Evolutionary conservation across 2,888 invertebrate species (phyloP), one percentile per base, ranked within the genome.

Genomic region (Agrotis segetum): DNA sequence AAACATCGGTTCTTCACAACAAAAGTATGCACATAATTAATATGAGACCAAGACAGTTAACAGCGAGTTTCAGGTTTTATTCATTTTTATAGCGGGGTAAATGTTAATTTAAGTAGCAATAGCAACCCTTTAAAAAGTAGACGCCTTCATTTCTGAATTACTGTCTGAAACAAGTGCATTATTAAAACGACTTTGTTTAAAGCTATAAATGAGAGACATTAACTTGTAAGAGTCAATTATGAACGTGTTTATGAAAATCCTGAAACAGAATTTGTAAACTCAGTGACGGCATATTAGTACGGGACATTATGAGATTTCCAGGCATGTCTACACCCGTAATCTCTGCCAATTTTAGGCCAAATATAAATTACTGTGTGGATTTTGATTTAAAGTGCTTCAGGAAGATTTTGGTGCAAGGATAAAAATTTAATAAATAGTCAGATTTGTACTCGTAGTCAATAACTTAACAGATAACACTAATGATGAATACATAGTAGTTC

Each of bases 21-120:
- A 74, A 82, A 40, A 75, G 70, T 79, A 81, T 84, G 84, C 80
- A 75, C 81, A 82, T 85, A 85, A 85, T 85, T 77, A 80, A 77
- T 71, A 60, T 71, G 44, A 66, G 62, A 67, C 62, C 76, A 70
- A 83, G 74, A 77, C 73, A 64, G 62, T 76, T 56, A 80, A 65
- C 71, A 62, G 61, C 64, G 62, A 60, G 70, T 83, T 73, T 67
- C 47, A 69, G 67, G 52, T 70, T 78, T 79, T 81, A 82, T 81
- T 78, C 55, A 69, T 55, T 70, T 84, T 83, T 85, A 85, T 76
- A 67, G 65, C 70, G 56, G 56, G 60, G 69, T 65, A 73, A 77
- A 85, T 85, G 76, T 78, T 74, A 77, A 83, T 76, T 77, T 75
- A 67, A 67, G 62, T 59, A 47, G 19, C 50, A 47, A 59, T 69